Evolutionary conservation across 2,113 vertebrate genomes (phyloP).

Genomic region (Anoplopoma fimbria): DNA sequence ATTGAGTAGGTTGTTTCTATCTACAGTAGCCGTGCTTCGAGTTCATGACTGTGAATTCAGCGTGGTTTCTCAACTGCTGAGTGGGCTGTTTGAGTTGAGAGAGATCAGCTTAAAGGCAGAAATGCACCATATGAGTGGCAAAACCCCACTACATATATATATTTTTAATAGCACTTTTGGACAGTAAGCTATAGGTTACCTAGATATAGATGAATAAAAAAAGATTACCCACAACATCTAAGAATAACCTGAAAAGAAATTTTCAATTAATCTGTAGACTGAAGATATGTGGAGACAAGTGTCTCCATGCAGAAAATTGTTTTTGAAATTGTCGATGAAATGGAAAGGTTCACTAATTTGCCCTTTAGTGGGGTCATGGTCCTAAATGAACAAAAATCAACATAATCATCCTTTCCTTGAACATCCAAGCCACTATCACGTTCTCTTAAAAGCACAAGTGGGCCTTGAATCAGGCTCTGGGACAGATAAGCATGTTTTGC

Average conservation of each 20-base stretch:
- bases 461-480: not conserved
- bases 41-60: constrained; percentile 54
- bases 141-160: not conserved
- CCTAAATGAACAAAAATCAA: not conserved
- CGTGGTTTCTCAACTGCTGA: constrained; percentile 56
- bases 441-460: constrained; percentile 2
- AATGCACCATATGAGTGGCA: constrained; percentile 21
- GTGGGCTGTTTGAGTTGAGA: constrained; percentile 58
- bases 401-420: constrained; percentile 1
- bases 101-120: constrained; percentile 57
- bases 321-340: not conserved
- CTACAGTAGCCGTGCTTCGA: constrained; percentile 20
- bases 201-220: not conserved
- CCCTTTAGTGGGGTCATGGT: not conserved
- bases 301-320: not conserved
- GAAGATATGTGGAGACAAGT: not conserved
- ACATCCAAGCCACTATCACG: not conserved
- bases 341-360: not conserved
- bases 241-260: not conserved
- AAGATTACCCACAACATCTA: not conserved
- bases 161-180: not conserved
- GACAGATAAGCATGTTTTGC: constrained; percentile 7
- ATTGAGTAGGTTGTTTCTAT: constrained; percentile 58
- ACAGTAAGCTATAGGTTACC: not conserved
- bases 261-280: not conserved